Evolutionary conservation across 2,113 vertebrate species (phyloP).

Genomic region (Otis tarda): DNA sequence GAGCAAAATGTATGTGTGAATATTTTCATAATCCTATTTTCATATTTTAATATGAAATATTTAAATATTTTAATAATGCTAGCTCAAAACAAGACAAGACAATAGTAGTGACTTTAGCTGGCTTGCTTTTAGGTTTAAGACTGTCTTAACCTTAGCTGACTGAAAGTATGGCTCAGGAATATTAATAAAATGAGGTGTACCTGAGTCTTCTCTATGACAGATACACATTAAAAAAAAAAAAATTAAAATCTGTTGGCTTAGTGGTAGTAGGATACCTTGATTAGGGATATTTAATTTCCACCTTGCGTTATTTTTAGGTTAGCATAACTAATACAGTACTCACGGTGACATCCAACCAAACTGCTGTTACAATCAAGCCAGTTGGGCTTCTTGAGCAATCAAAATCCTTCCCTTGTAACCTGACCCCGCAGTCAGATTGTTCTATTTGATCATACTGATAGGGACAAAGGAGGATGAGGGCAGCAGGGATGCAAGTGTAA

Average conservation of each 20-base stretch:
- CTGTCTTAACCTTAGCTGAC: neutral
- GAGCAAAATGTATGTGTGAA: neutral
- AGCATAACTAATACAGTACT: neutral
- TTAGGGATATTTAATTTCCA: neutral
- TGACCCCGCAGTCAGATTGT: accelerated
- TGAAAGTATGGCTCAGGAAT: neutral
- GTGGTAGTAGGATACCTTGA: neutral
- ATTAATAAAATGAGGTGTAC: neutral
- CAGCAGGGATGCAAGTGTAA: neutral
- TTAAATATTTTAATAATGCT: neutral
- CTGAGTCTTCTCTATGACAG: neutral
- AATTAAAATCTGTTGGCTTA: neutral
- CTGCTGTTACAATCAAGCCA: neutral
- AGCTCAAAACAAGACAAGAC: neutral
- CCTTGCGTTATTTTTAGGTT: neutral
- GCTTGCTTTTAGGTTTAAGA: neutral
- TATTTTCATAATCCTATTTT: neutral
- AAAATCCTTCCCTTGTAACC: neutral
- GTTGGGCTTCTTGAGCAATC: neutral
- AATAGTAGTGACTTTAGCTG: neutral
- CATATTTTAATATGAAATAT: too few species aligned
- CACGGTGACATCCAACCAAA: neutral
- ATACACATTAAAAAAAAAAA: neutral
- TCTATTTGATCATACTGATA: neutral
- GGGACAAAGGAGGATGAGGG: neutral